Conservation (phyloP, 2,888 invertebrate genomes). For the Pedicia rivosa region DNA sequence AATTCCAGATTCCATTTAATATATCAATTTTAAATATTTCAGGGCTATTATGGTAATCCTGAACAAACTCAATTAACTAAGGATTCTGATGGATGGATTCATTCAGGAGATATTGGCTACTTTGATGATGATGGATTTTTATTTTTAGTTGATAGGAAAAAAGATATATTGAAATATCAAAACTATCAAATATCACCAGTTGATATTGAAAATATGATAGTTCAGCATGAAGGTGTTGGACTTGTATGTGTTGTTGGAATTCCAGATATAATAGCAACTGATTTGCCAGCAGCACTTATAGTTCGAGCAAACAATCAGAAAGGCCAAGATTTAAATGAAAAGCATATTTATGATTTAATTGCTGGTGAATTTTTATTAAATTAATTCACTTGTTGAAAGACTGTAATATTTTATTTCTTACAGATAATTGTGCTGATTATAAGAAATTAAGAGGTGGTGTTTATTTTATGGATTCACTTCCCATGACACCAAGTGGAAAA, state of each 20-base stretch:
- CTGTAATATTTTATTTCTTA: no score
- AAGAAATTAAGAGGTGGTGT: slow-evolving; percentile 3
- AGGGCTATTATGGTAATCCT: slow-evolving; percentile 3
- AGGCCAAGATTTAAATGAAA: not conserved
- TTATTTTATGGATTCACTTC: slow-evolving; percentile 3
- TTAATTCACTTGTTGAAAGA: no score
- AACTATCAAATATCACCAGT: slow-evolving; percentile 6
- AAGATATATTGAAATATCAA: slow-evolving; percentile 7
- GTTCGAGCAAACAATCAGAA: not conserved
- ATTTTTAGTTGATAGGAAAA: slow-evolving; percentile 6
- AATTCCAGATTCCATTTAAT: no score
- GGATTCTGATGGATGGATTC: slow-evolving; percentile 7
- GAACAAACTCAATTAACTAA: slow-evolving; percentile 1
- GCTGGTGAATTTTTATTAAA: not conserved
- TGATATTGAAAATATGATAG: slow-evolving; percentile 8
- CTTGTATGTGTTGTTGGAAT: slow-evolving; percentile 5
- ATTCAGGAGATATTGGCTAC: slow-evolving; percentile 10
- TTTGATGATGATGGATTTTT: slow-evolving; percentile 9
- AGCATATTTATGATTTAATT: not conserved
- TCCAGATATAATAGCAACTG: not conserved
- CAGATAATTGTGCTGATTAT: not conserved
- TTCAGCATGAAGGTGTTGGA: slow-evolving; percentile 2
- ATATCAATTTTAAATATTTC: no score
- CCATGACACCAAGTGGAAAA: slow-evolving; percentile 6
- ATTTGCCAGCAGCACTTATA: not conserved